Evolutionary conservation across 2,888 invertebrate genomes (phyloP), one percentile per base, ranked within the genome.

Genomic region (Biston betularia): DNA sequence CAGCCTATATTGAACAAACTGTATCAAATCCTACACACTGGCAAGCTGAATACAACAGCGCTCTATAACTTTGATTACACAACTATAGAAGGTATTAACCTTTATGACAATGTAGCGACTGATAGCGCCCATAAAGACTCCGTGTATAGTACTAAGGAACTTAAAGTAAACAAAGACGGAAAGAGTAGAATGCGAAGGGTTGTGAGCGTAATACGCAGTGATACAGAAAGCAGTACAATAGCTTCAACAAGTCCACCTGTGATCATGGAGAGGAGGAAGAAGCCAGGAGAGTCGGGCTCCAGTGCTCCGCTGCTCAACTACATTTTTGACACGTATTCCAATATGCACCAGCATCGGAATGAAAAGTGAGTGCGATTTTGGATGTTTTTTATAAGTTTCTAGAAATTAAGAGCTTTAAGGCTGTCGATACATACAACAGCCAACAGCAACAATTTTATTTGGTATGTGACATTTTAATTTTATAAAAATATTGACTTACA

Each of bases 281-380:
- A 89, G 69, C 86, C 88, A 10, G 91, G 92, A 0, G 93, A 93
- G 65, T 84, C 89, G 0, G 93, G 93, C 0, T 92, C 93, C 0
- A 92, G 89, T 72, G 89, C 93, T 0, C 93, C 93, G 0, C 74
- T 93, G 14, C 83, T 93, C 35, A 93, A 93, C 76, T 93, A 93
- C 71, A 93, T 93, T 77, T 93, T 93, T 70, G 93, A 93, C 75
- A 88, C 93, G 5, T 92, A 93, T 75, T 88, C 92, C 0, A 92
- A 90, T 73, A 87, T 89, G 60, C 93, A 93, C 79, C 89, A 90
- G 12, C 92, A 92, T 70, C 88, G 87, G 66, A 91, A 90, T 79
- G 90, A 90, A 63, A 92, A 89, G 92, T 93, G 75, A 89, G 87
- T 79, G 14, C 35, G 0, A 15, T 8, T 7, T 24, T 24, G 24